Evolutionary conservation across 2,888 invertebrate genomes (phyloP).

Genomic region (Harpagoxenus sublaevis): DNA sequence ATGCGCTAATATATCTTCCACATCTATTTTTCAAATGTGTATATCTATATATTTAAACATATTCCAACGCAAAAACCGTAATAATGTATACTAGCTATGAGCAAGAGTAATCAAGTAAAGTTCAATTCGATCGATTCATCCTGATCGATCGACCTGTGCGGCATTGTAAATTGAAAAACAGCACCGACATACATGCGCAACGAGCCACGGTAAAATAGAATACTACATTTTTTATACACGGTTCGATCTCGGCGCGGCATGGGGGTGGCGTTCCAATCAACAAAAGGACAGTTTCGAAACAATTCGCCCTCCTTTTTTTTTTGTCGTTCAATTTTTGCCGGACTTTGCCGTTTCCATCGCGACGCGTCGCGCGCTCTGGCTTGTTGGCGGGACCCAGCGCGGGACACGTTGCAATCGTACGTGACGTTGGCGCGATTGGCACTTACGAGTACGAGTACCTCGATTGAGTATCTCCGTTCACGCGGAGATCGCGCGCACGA

Average conservation of each 20-base stretch:
- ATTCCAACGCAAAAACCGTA: background rate
- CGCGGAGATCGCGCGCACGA: conserved; percentile 59
- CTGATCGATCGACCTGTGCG: conserved; percentile 26
- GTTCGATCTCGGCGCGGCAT: conserved; percentile 51
- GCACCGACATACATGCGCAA: conserved; percentile 18
- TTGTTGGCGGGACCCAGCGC: conserved; percentile 35
- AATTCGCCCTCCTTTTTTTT: conserved; percentile 42
- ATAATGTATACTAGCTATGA: background rate
- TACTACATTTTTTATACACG: conserved; percentile 46
- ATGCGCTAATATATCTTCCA: background rate
- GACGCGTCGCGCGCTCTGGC: conserved; percentile 16
- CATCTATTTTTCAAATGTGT: background rate
- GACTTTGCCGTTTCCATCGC: conserved; percentile 69
- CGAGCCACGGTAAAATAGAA: conserved; percentile 40
- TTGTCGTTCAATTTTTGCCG: conserved; percentile 49
- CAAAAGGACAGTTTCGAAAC: conserved; percentile 69
- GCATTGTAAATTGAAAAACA: conserved; percentile 41
- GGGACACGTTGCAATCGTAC: conserved; percentile 72
- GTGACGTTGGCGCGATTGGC: conserved; percentile 73
- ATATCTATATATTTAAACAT: background rate
- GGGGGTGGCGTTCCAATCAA: conserved; percentile 68
- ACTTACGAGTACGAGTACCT: conserved; percentile 68
- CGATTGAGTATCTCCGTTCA: conserved; percentile 72
- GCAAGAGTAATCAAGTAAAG: conserved; percentile 9
- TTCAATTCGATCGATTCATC: conserved; percentile 10